These are phyloP conservation scores for Choloepus didactylus DNA, from an alignment of 2,797 vertebrate genomes.

Conservation along the genomic window DNA sequence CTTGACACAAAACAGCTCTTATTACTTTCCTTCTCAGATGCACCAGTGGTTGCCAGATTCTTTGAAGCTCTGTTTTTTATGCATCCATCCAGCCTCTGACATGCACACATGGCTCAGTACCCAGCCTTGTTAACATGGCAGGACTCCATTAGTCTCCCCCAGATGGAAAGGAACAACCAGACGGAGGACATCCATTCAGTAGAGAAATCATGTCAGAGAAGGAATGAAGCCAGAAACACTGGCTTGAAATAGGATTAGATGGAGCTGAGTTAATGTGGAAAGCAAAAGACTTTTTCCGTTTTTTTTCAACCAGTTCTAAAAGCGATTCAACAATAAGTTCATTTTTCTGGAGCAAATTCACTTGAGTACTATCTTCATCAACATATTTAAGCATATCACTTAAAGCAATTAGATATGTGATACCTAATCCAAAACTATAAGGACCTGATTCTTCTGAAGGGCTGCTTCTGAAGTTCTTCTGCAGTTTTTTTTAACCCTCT, in stretches of 20 bases:
- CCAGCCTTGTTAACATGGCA: neutral
- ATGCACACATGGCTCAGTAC: neutral
- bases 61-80: conserved; percentile 15
- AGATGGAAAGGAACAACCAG: neutral
- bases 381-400: neutral
- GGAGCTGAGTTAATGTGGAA: neutral
- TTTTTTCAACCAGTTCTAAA: conserved; percentile 20
- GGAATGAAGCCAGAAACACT: neutral
- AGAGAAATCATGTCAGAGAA: conserved; percentile 25
- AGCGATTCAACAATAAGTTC: neutral
- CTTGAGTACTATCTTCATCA: neutral
- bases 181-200: neutral
- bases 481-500: neutral
- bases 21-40: conserved; percentile 12
- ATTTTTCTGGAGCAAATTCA: neutral
- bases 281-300: neutral
- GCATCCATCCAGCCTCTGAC: neutral
- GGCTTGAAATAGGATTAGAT: neutral
- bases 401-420: neutral
- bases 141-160: neutral
- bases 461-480: conserved; percentile 19
- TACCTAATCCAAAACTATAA: neutral
- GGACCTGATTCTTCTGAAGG: neutral
- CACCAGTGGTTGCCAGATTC: neutral
- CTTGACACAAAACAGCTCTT: neutral